Base-by-base conservation (phyloP, 2,797 vertebrate species). In the Gymnodraco acuticeps region DNA sequence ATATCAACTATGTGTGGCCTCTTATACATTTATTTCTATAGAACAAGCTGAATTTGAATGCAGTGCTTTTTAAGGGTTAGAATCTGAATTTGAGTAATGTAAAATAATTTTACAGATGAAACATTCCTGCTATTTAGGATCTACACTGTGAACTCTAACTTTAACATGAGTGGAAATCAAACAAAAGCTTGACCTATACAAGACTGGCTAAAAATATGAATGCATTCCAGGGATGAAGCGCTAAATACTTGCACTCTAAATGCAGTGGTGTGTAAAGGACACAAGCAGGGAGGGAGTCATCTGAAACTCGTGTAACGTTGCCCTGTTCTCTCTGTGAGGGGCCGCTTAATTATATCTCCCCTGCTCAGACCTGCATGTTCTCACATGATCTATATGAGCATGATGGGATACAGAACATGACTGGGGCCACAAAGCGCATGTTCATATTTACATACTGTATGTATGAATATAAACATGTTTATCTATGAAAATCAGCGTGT, bases 321-420 rank as follows among this genome's bases (percentile, higher is more conserved):
- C 27, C 64, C 64, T 76, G 61, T 64, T 72, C 78, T 74, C 67
- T 65, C 80, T 53, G 41, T 19, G 42, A 75, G 75, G 64, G 78
- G 87, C 38, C 5, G 12, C 77, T 83, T 86, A 88, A 93, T 86
- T 81, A 86, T 85, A 89, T 86, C 77, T 68, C 69, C 64, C 19
- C 72, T 62, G 68, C 80, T 76, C 63, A 65, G 80, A 73, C 54
- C 70, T 68, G 33, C 67, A 7, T 90, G 87, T 85, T 88, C 60
- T 78, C 87, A 87, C 81, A 69, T 80, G 83, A 65, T 82, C 56
- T 54, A 72, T 80, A 75, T 33, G 46, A 80, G 31, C n/a, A 31
- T 20, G 47, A 31, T 27, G 45, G 43, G 27, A 10, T 19, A 46
- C 19, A 51, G 38, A 42, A 8, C 56, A 48, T 61, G 62, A 67